A percentile compares a stretch with the other conserved stretches of the same genome.
Conservation (phyloP, 2,113 vertebrate genomes). For the Tyrannus savana region DNA sequence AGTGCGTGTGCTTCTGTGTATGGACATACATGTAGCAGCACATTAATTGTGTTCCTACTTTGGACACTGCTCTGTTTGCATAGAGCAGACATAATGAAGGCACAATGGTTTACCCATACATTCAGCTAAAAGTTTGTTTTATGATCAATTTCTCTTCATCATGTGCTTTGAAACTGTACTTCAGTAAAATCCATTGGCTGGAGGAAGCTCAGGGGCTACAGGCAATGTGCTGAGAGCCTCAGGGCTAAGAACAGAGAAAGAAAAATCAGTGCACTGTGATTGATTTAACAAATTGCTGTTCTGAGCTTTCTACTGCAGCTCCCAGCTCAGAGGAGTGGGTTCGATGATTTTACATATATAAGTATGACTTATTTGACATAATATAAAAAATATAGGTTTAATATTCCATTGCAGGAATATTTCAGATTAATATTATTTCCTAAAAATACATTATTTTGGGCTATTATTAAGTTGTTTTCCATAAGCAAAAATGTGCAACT, state of each 20-base stretch:
- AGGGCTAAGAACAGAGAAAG: neutral
- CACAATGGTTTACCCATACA: rapidly evolving
- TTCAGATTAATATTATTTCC: neutral
- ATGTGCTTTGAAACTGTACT: neutral
- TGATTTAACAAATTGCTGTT: neutral
- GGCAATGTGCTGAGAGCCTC: neutral
- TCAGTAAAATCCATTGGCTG: neutral
- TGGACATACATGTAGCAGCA: neutral
- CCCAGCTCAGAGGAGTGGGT: neutral
- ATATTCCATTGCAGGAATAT: neutral
- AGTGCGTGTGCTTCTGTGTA: neutral
- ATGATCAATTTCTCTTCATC: neutral
- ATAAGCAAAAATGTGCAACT: neutral
- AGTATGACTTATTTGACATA: neutral
- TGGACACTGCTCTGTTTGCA: neutral
- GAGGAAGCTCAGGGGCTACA: neutral
- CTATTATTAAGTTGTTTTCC: neutral
- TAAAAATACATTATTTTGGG: neutral
- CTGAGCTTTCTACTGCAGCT: neutral
- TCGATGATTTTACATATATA: neutral
- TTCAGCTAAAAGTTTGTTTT: neutral
- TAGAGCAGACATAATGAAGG: neutral
- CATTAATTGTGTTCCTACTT: neutral
- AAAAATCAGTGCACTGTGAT: neutral
- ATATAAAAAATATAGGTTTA: neutral